Evolutionary conservation across 2,113 vertebrate genomes (phyloP).

Genomic region (Garra rufa): DNA sequence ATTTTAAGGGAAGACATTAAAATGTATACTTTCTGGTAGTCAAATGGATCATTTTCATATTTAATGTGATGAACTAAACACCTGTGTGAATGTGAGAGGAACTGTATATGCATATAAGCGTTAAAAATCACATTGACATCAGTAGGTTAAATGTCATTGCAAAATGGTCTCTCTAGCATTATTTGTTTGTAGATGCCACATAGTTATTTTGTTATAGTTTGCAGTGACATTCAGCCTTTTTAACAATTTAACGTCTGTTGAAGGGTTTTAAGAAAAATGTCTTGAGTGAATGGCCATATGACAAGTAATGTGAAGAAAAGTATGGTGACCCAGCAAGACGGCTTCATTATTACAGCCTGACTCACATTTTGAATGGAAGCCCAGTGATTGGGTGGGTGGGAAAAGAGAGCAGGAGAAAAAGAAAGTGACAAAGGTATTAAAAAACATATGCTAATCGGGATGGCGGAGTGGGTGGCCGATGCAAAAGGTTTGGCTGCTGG

Average conservation of each 20-base stretch:
- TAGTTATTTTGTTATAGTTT: neutral
- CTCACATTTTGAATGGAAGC: slow-evolving; percentile 22
- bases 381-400: slow-evolving; percentile 29
- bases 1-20: too few species aligned
- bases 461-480: slow-evolving; percentile 49
- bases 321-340: slow-evolving; percentile 4
- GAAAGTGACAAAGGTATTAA: slow-evolving; percentile 28
- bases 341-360: slow-evolving; percentile 23
- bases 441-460: slow-evolving; percentile 16
- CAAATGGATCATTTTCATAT: too few species aligned
- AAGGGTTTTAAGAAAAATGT: slow-evolving; percentile 2
- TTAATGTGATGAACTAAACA: neutral
- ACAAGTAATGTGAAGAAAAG: neutral
- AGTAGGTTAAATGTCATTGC: neutral
- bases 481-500: slow-evolving; percentile 66
- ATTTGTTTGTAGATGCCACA: neutral
- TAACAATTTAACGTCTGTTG: neutral
- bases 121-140: neutral
- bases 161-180: neutral
- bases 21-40: too few species aligned
- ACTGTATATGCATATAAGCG: neutral
- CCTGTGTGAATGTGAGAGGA: neutral
- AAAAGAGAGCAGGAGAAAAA: slow-evolving; percentile 23
- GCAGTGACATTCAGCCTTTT: neutral
- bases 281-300: neutral